Conservation (phyloP, 2,113 vertebrate species). For the Tragelaphus strepsiceros region DNA sequence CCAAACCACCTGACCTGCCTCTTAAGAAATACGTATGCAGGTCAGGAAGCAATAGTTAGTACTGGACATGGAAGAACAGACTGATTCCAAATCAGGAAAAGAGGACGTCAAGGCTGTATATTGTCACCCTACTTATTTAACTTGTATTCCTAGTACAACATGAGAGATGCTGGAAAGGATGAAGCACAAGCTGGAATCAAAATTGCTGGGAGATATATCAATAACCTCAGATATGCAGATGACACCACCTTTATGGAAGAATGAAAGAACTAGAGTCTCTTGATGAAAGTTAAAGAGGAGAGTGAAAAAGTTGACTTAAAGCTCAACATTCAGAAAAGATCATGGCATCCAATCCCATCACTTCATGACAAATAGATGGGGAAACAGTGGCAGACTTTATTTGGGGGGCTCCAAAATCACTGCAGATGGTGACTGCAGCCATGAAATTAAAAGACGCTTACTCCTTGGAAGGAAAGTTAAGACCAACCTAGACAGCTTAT, state of each 20-base stretch:
- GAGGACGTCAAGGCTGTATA: background rate
- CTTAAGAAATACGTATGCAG: background rate
- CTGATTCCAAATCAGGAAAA: background rate
- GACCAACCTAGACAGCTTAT: background rate
- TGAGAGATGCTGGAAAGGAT: background rate
- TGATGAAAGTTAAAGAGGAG: background rate
- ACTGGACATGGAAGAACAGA: background rate
- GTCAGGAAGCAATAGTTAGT: background rate
- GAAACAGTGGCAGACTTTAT: background rate
- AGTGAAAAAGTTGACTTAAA: background rate
- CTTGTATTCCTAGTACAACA: background rate
- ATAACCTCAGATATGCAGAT: background rate
- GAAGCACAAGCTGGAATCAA: background rate
- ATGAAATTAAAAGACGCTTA: background rate
- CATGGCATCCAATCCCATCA: rapidly evolving
- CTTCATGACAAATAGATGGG: background rate
- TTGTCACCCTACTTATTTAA: background rate
- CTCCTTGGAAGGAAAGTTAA: background rate
- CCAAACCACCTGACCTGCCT: background rate
- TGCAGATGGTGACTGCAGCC: background rate
- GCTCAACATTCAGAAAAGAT: background rate
- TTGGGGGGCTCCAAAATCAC: background rate
- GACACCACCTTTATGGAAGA: background rate
- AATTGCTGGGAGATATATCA: background rate
- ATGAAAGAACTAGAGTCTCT: background rate